phyloP scores from a whole-genome alignment of 2,797 vertebrate species.

The Gobionotothen gibberifrons region DNA sequence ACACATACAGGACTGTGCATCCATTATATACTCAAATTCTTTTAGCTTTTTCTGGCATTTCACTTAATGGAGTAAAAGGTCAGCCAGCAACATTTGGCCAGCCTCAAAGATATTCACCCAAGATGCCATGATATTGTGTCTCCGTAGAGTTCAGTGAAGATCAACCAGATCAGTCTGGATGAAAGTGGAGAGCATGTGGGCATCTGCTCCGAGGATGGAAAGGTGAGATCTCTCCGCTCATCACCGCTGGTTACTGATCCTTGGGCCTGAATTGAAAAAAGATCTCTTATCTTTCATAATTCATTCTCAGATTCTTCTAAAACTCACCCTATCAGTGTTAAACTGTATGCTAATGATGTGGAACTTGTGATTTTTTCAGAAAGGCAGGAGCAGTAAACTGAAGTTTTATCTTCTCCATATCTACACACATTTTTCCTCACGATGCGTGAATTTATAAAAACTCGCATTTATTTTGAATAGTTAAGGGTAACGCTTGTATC shows the following conservation, averaged over 20 bases:
- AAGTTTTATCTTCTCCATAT: conserved; percentile 63
- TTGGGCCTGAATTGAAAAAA: conserved; percentile 38
- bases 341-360: conserved; percentile 68
- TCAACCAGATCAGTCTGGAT: conserved; percentile 99
- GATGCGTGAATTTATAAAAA: conserved; percentile 65
- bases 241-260: conserved; percentile 63
- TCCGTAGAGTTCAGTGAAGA: conserved; percentile 95
- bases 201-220: conserved; percentile 98
- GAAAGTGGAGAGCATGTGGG: conserved; percentile 97
- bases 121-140: conserved; percentile 71
- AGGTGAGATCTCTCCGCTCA: conserved; percentile 86
- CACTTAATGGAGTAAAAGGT: conserved; percentile 60
- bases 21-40: conserved; percentile 21
- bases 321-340: conserved; percentile 60
- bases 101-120: conserved; percentile 47
- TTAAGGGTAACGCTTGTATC: conserved; percentile 64
- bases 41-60: conserved; percentile 43
- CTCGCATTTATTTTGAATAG: conserved; percentile 64
- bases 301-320: conserved; percentile 55
- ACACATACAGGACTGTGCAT: conserved; percentile 35
- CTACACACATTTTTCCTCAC: conserved; percentile 58
- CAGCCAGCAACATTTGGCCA: conserved; percentile 49
- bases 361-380: conserved; percentile 47
- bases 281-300: conserved; percentile 69
- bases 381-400: conserved; percentile 40